phyloP scores from a whole-genome alignment of 2,888 invertebrate genomes.

The Napeogenes sylphis region DNA sequence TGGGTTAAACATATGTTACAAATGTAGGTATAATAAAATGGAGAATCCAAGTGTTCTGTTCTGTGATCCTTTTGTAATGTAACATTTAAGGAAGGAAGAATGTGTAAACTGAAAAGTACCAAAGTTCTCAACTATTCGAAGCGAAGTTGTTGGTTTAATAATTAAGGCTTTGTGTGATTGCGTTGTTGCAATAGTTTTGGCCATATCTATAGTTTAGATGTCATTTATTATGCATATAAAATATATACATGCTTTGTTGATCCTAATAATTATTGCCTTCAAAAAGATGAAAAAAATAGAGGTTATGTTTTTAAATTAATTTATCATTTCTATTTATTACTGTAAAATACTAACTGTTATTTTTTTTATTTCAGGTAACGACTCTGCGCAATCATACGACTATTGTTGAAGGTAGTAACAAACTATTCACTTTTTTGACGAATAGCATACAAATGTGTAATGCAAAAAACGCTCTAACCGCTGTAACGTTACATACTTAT shows the following conservation, averaged over 20 bases:
- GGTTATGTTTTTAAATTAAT: no score
- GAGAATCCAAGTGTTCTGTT: neutral
- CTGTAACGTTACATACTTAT: no score
- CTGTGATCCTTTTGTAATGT: slow-evolving; percentile 1
- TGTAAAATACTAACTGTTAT: no score
- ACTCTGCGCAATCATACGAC: no score
- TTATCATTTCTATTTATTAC: no score
- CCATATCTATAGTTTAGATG: neutral
- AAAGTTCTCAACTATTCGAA: slow-evolving; percentile 3
- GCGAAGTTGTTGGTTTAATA: neutral
- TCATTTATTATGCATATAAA: neutral
- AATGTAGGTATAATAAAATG: slow-evolving; percentile 1
- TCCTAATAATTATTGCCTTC: no score
- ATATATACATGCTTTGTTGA: neutral
- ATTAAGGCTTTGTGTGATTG: slow-evolving; percentile 1
- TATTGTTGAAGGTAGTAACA: no score
- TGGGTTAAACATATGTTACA: neutral
- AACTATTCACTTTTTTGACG: no score
- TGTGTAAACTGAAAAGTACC: slow-evolving; percentile 28
- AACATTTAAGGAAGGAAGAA: neutral
- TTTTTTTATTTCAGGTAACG: no score
- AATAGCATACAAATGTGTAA: no score
- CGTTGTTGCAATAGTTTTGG: slow-evolving; percentile 1
- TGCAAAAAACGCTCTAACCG: no score
- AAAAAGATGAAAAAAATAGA: no score